phyloP scores from a whole-genome alignment of 2,113 vertebrate species.

The Microtus pennsylvanicus region DNA sequence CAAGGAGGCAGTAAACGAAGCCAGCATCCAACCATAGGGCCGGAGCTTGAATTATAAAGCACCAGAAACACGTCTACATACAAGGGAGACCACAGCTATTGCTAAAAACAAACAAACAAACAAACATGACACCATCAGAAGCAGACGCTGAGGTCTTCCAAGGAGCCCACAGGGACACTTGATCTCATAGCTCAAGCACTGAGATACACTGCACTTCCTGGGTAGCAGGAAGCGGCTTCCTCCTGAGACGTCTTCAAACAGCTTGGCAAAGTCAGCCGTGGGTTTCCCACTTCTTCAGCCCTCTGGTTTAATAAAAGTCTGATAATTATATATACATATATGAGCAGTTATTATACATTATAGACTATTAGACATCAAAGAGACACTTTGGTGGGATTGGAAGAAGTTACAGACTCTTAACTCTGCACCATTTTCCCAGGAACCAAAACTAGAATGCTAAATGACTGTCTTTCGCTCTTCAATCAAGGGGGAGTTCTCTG shows the following conservation, averaged over 20 bases:
- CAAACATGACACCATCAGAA: not conserved
- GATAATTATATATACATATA: not conserved
- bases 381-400: not conserved
- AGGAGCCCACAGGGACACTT: not conserved
- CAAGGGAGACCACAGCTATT: not conserved
- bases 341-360: not conserved
- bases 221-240: not conserved
- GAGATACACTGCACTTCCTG: not conserved
- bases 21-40: rapidly evolving
- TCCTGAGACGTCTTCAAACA: not conserved
- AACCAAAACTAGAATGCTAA: constrained; percentile 45
- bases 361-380: not conserved
- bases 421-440: constrained; percentile 47
- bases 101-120: not conserved
- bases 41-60: not conserved
- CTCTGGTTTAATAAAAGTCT: constrained; percentile 37
- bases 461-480: not conserved
- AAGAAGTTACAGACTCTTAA: constrained; percentile 36
- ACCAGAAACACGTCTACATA: not conserved
- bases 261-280: not conserved
- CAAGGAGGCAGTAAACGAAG: not conserved
- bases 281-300: not conserved
- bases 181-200: not conserved
- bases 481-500: not conserved
- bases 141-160: not conserved